Base-by-base conservation (phyloP, 2,888 invertebrate genomes). In the Oligia latruncula region DNA sequence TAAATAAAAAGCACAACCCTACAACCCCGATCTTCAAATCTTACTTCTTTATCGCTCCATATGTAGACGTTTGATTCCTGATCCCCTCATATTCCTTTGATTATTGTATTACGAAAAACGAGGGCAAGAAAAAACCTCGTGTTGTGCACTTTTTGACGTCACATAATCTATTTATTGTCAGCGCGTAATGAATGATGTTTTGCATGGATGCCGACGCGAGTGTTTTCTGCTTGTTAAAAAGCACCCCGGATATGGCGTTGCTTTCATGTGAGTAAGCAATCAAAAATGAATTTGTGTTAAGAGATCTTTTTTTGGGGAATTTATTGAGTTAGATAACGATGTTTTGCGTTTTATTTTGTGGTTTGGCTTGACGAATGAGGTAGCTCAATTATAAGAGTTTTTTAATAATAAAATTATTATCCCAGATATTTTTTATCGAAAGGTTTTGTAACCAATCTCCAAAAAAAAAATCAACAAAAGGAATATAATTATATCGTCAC, bases 81-180 rank as follows among this genome's bases (percentile, higher is more conserved):
- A 90, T 87, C 93, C 96, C 95, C 95, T 95, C 95, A 94, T 95
- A 95, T 96, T 95, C 94, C 92, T 97, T 96, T 96, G 96, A 96
- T 96, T 96, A 96, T 97, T 96, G 93, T 95, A 94, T 96, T 95
- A 95, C 91, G 90, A 85, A 90, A 93, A 95, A 95, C 93, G 95
- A 94, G 95, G 95, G 94, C 92, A 93, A 73, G 90, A 49, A 92
- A 93, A 94, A 94, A 94, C 93, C 91, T 92, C 92, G 88, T 91
- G 91, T 92, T 92, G 94, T 94, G 96, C 95, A 95, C 92, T 95
- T 96, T 96, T 94, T 94, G 92, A 93, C 93, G 91, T 93, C 92
- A 92, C 71, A 83, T 95, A 96, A 96, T 96, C 95, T 95, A 96
- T 96, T 96, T 96, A 96, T 95, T 95, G 95, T 95, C 94, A 95